Conservation (phyloP, 2,113 vertebrate genomes). For the Ophthalmolycus amberensis region DNA sequence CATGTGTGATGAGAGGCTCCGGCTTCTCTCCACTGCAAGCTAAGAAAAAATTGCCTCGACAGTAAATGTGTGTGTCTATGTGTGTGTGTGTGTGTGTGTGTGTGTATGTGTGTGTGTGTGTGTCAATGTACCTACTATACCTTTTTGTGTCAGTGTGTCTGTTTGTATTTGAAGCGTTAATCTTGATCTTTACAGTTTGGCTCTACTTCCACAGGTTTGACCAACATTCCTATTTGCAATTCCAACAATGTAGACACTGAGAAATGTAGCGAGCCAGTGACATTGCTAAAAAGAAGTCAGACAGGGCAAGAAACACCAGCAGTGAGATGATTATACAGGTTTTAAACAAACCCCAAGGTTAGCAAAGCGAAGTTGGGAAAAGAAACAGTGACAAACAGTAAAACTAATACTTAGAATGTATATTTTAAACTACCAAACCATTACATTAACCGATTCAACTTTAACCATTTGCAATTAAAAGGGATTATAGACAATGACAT, state of each 20-base stretch:
- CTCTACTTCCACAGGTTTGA: not conserved
- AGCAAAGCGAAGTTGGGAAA: not conserved
- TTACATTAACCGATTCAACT: not conserved
- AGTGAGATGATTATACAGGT: not conserved
- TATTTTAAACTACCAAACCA: not conserved
- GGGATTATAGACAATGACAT: not conserved
- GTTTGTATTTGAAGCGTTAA: not conserved
- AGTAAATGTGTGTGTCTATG: slow-evolving; percentile 13
- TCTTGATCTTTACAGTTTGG: not conserved
- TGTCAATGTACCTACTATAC: not conserved
- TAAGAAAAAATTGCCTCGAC: slow-evolving; percentile 47
- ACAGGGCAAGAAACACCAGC: not conserved
- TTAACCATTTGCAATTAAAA: not conserved
- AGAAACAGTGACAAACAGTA: not conserved
- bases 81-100: not conserved
- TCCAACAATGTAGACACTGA: not conserved
- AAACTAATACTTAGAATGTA: not conserved
- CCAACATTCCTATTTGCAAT: not conserved
- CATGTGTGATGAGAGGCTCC: slow-evolving; percentile 73
- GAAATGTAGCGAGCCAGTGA: not conserved
- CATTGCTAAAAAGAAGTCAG: not conserved
- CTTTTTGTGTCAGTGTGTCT: slow-evolving; percentile 16
- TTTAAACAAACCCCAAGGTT: not conserved
- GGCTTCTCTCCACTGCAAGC: slow-evolving; percentile 55
- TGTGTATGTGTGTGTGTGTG: not conserved